Conservation (phyloP, 2,797 vertebrate species). For the Helarctos malayanus region DNA sequence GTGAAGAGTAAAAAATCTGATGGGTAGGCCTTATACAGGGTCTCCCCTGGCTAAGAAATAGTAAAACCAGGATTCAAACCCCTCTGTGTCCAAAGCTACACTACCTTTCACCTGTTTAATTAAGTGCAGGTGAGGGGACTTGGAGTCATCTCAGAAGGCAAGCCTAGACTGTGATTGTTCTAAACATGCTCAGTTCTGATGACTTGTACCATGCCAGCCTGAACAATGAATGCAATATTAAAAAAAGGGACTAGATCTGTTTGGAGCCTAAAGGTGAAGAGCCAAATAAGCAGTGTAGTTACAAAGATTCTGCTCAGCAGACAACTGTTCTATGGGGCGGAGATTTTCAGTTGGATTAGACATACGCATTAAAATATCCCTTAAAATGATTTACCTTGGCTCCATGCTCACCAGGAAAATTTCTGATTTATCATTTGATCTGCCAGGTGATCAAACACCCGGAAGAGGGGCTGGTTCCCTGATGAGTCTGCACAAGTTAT, state of each 20-base stretch:
- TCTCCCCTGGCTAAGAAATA: neutral
- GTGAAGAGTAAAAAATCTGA: neutral
- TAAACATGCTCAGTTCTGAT: neutral
- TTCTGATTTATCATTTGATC: slow-evolving; percentile 7
- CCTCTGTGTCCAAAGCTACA: neutral
- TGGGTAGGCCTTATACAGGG: neutral
- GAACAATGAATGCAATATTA: neutral
- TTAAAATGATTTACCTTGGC: slow-evolving; percentile 34
- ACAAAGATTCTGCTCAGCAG: neutral
- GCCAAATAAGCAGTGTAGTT: neutral
- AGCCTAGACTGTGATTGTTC: neutral
- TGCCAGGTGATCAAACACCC: neutral
- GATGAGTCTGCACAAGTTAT: neutral
- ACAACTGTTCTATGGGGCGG: neutral
- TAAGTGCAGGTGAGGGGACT: neutral
- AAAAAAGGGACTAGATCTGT: neutral
- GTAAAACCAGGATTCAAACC: neutral
- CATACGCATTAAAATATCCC: neutral
- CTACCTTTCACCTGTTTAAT: neutral
- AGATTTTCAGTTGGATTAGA: slow-evolving; percentile 41
- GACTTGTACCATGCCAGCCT: neutral
- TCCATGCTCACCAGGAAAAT: slow-evolving; percentile 23
- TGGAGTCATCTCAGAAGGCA: slow-evolving; percentile 5
- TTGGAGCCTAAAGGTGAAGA: neutral
- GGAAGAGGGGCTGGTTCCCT: neutral